Evolutionary conservation across 2,797 vertebrate genomes (phyloP).

Genomic region (Gephyroberyx darwinii): DNA sequence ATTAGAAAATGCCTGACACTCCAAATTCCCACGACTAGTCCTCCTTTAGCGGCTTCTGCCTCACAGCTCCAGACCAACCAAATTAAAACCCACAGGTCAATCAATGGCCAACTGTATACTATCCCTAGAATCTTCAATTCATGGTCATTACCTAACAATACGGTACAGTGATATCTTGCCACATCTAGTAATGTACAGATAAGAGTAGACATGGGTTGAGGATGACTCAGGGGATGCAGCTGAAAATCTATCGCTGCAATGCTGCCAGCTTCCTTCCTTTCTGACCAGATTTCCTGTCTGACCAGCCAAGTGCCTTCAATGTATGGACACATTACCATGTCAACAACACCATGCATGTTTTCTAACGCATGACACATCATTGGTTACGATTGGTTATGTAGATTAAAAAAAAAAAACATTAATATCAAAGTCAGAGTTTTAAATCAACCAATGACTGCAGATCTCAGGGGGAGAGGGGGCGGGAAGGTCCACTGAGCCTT

Average conservation of each 20-base stretch:
- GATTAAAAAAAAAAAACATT: slow-evolving; percentile 31
- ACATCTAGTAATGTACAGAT: slow-evolving; percentile 59
- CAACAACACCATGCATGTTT: slow-evolving; percentile 75
- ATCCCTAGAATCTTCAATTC: slow-evolving; percentile 7
- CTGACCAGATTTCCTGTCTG: slow-evolving; percentile 5
- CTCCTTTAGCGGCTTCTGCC: slow-evolving; percentile 23
- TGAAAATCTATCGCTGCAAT: background rate
- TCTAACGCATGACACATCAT: slow-evolving; percentile 66
- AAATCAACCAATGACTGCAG: slow-evolving; percentile 66
- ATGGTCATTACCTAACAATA: slow-evolving; percentile 23
- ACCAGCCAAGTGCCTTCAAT: slow-evolving; percentile 29
- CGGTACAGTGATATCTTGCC: slow-evolving; percentile 43
- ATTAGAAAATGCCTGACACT: slow-evolving; percentile 79
- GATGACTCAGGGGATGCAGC: background rate
- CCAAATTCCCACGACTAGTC: slow-evolving; percentile 59
- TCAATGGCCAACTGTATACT: slow-evolving; percentile 17
- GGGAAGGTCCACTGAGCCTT: slow-evolving; percentile 51
- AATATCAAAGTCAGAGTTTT: slow-evolving; percentile 47
- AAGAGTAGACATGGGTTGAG: slow-evolving; percentile 43
- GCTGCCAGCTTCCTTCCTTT: slow-evolving; percentile 13
- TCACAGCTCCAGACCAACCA: slow-evolving; percentile 36
- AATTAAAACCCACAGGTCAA: slow-evolving; percentile 36
- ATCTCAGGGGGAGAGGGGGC: slow-evolving; percentile 26
- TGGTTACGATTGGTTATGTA: slow-evolving; percentile 62
- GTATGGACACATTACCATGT: slow-evolving; percentile 69